Evolutionary conservation across 2,888 invertebrate genomes (phyloP).

Genomic region (Onchidella celtica): DNA sequence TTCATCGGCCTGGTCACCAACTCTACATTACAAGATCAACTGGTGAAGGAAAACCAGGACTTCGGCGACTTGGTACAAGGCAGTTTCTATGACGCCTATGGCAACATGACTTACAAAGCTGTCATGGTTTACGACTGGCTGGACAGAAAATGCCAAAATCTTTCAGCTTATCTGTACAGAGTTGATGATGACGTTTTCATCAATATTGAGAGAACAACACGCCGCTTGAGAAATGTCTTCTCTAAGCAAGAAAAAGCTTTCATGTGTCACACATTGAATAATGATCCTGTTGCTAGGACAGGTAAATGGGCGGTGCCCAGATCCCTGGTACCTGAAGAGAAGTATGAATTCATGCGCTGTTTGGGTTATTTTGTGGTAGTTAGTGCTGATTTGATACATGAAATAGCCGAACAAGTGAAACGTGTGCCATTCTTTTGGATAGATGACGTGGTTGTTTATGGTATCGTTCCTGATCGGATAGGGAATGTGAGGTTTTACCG

Average conservation of each 20-base stretch:
- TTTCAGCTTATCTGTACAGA: too few species aligned
- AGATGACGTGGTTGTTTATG: conserved; percentile 77
- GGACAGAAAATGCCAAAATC: too few species aligned
- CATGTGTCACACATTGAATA: background rate
- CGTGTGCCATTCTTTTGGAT: conserved; percentile 78
- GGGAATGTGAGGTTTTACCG: conserved; percentile 54
- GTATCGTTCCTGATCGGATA: conserved; percentile 70
- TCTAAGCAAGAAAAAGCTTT: background rate
- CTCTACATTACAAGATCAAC: too few species aligned
- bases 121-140: conserved; percentile 15
- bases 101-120: conserved; percentile 38
- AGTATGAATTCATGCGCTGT: conserved; percentile 73
- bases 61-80: too few species aligned
- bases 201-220: too few species aligned
- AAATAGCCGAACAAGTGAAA: conserved; percentile 66
- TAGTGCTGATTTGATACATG: conserved; percentile 66
- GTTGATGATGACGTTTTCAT: too few species aligned
- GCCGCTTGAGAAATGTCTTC: too few species aligned
- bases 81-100: too few species aligned
- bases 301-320: conserved; percentile 21
- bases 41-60: too few species aligned
- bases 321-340: conserved; percentile 44
- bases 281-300: background rate
- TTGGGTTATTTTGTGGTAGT: conserved; percentile 73
- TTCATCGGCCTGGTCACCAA: conserved; percentile 7